Evolutionary conservation across 2,888 invertebrate species (phyloP).

Genomic region (Drosophila lacicola): DNA sequence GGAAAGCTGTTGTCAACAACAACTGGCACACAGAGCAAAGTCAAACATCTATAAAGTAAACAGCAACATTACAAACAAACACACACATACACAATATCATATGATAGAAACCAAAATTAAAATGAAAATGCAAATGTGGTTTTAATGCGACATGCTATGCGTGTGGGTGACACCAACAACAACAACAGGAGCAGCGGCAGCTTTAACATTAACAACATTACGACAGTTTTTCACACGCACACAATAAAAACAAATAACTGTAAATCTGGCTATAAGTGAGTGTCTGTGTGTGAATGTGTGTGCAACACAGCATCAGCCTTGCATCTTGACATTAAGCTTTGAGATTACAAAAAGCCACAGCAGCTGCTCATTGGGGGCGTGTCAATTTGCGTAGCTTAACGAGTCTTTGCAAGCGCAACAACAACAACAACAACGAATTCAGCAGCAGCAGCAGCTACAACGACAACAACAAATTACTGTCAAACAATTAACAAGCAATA

Average conservation of each 20-base stretch:
- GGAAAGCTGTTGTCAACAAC: slow-evolving; percentile 67
- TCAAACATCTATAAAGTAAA: slow-evolving; percentile 21
- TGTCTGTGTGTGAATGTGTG: slow-evolving; percentile 4
- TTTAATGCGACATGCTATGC: slow-evolving; percentile 36
- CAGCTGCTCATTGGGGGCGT: slow-evolving; percentile 20
- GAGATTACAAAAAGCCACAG: slow-evolving; percentile 34
- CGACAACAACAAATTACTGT: slow-evolving; percentile 49
- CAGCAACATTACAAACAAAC: slow-evolving; percentile 39
- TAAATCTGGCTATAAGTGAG: slow-evolving; percentile 5
- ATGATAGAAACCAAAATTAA: slow-evolving; percentile 20
- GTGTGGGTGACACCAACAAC: slow-evolving; percentile 41
- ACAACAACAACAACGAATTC: slow-evolving; percentile 28
- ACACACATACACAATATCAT: background rate
- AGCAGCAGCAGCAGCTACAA: slow-evolving; percentile 29
- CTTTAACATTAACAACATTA: slow-evolving; percentile 24
- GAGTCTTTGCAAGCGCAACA: slow-evolving; percentile 11
- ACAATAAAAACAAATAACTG: slow-evolving; percentile 59
- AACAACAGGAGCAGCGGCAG: slow-evolving; percentile 10
- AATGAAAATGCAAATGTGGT: slow-evolving; percentile 53
- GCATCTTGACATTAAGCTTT: slow-evolving; percentile 71
- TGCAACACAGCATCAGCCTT: slow-evolving; percentile 53
- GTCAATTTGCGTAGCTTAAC: slow-evolving; percentile 23
- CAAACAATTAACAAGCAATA: slow-evolving; percentile 55
- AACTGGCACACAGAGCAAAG: slow-evolving; percentile 40
- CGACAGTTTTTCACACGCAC: slow-evolving; percentile 57